These are phyloP conservation scores for Albula goreensis DNA, from an alignment of 2,113 vertebrate species.

Conservation along the genomic window DNA sequence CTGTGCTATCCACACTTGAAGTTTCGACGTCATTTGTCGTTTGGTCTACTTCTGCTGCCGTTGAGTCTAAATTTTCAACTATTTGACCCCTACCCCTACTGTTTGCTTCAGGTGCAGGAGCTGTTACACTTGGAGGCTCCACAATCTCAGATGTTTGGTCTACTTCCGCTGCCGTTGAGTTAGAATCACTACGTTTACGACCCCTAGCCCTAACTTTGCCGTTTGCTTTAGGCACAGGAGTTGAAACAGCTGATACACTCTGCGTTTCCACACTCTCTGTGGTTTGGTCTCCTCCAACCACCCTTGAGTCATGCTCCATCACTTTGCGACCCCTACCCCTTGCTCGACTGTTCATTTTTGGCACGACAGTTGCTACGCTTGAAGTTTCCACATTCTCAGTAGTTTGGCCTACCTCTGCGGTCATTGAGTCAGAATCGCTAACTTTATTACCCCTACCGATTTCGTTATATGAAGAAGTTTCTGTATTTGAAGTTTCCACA, in stretches of 20 bases:
- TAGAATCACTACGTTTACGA: background rate
- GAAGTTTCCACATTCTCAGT: slow-evolving; percentile 13
- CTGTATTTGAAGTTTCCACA: slow-evolving; percentile 3
- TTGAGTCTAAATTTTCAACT: background rate
- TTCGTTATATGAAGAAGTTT: background rate
- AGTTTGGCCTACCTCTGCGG: slow-evolving; percentile 20
- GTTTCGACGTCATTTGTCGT: background rate
- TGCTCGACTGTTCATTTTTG: background rate
- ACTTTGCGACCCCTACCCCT: slow-evolving; percentile 8
- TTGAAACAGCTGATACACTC: slow-evolving; percentile 21
- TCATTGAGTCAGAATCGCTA: slow-evolving; percentile 2
- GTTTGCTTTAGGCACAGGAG: slow-evolving; percentile 23
- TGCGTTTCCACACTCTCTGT: slow-evolving; percentile 18
- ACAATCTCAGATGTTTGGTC: background rate
- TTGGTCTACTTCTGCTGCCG: background rate
- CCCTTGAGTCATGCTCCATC: background rate
- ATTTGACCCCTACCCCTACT: slow-evolving; percentile 19
- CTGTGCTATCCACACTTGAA: background rate
- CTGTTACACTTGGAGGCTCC: background rate
- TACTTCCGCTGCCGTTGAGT: background rate
- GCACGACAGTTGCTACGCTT: background rate
- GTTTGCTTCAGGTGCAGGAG: background rate
- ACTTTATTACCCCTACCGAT: slow-evolving; percentile 1
- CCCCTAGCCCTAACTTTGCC: slow-evolving; percentile 43
- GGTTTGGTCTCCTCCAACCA: slow-evolving; percentile 21